Percentiles rank a stretch among this genome's conserved stretches.
phyloP scores from a whole-genome alignment of 2,113 vertebrate species.

The Piaya cayana region DNA sequence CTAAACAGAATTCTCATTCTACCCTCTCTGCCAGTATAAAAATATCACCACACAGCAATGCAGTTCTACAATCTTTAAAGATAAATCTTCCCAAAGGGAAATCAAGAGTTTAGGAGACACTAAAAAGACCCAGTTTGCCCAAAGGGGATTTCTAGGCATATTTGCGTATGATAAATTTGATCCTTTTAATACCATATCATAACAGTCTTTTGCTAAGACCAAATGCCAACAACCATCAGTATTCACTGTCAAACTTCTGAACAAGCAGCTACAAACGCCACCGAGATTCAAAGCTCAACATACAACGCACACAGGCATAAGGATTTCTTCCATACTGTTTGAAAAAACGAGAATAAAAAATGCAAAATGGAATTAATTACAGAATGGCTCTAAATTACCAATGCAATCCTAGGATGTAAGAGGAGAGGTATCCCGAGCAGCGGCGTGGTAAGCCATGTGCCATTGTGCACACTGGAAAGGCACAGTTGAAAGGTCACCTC shows the following conservation, averaged over 20 bases:
- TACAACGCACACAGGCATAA: not conserved
- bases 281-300: not conserved
- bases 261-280: not conserved
- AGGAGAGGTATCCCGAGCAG: not conserved
- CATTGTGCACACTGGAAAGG: rapidly evolving
- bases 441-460: not conserved
- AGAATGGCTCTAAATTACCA: not conserved
- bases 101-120: not conserved
- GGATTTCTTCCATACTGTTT: not conserved
- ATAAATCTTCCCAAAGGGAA: not conserved
- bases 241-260: not conserved
- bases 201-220: not conserved
- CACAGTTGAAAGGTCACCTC: not conserved
- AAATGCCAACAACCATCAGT: not conserved
- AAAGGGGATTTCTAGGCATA: not conserved
- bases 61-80: not conserved
- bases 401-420: not conserved
- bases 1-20: not conserved
- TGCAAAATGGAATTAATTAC: not conserved
- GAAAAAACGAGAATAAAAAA: not conserved
- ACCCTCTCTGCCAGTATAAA: not conserved
- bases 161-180: not conserved
- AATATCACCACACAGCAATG: not conserved
- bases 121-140: not conserved
- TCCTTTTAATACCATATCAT: not conserved